Evolutionary conservation across 2,888 invertebrate species (phyloP), one percentile per base, ranked within the genome.

Genomic region (Polyploca ridens): DNA sequence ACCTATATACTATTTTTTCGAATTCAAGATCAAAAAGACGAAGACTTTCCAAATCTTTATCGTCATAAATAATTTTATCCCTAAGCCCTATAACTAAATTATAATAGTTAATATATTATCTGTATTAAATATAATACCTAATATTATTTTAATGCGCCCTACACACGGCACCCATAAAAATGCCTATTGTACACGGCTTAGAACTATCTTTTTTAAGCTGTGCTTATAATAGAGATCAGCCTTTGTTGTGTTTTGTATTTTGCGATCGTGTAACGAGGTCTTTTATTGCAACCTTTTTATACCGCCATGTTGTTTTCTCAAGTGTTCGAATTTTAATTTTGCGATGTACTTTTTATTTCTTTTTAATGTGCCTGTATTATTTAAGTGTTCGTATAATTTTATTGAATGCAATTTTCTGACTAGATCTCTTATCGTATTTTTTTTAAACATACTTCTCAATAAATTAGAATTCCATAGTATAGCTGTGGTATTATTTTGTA

Each of bases 311-410:
- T 63, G 41, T 63, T 63, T 63, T 63, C 57, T 63, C 63, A 63
- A 63, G 63, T 63, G 63, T 63, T 57, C 63, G 6, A 33, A n/a
- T 54, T 62, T 62, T 62, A 63, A 63, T 58, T 63, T 63, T 19
- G 54, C 62, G 57, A 54, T 63, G 19, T 19, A 38, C 35, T 57
- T 57, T 63, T 63, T 63, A 57, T 58, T 63, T 19, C 1, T 19
- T 8, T 38, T 54, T 19, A 19, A 54, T 49, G 49, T 49, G n/a
- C 49, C 14, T 46, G 49, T 14, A 49, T 49, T 49, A 49, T 11
- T n/a, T 46, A 46, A 13, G 4, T 46, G 6, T 14, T 13, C 44
- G 44, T 44, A 63, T 62, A 11, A 64, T 64, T 27, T 1, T 27
- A 27, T 27, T 27, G 2, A 27, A n/a, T n/a, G n/a, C n/a, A 27